A percentile compares a stretch with the other conserved stretches of the same genome.
These are phyloP conservation scores for Pangasius macronema DNA, from an alignment of 2,797 vertebrate species.

Conservation along the genomic window DNA sequence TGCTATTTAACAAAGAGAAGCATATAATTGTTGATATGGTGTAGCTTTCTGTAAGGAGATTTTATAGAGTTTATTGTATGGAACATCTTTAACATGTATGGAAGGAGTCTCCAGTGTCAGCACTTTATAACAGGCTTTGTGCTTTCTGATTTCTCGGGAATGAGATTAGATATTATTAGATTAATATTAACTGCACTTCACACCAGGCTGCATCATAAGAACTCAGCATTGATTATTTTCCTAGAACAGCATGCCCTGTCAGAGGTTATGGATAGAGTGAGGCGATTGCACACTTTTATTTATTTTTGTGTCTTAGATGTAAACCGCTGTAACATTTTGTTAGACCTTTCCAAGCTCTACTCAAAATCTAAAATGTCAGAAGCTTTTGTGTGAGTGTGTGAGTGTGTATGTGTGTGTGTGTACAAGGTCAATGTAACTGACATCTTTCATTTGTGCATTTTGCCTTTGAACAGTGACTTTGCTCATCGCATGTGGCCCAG, in stretches of 20 bases:
- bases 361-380: not conserved
- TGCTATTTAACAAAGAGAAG: not conserved
- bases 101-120: not conserved
- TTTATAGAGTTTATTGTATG: not conserved
- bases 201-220: not conserved
- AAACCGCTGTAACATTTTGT: not conserved
- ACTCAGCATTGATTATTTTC: not conserved
- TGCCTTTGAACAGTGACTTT: slow-evolving; percentile 26
- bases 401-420: not conserved
- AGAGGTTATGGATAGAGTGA: not conserved
- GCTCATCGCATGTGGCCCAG: slow-evolving; percentile 37
- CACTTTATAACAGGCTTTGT: not conserved
- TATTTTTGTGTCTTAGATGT: not conserved
- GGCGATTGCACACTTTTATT: not conserved
- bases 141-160: too few relatives aligned
- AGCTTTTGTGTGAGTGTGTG: not conserved
- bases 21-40: not conserved
- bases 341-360: not conserved
- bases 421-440: slow-evolving; percentile 35
- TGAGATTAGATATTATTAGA: not conserved
- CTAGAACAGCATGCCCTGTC: not conserved
- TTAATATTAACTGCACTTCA: not conserved
- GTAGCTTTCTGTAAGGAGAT: not conserved
- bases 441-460: slow-evolving; percentile 25
- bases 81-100: not conserved